These are phyloP conservation scores for Xiphophorus couchianus DNA, from an alignment of 2,113 vertebrate genomes.

Conservation along the genomic window DNA sequence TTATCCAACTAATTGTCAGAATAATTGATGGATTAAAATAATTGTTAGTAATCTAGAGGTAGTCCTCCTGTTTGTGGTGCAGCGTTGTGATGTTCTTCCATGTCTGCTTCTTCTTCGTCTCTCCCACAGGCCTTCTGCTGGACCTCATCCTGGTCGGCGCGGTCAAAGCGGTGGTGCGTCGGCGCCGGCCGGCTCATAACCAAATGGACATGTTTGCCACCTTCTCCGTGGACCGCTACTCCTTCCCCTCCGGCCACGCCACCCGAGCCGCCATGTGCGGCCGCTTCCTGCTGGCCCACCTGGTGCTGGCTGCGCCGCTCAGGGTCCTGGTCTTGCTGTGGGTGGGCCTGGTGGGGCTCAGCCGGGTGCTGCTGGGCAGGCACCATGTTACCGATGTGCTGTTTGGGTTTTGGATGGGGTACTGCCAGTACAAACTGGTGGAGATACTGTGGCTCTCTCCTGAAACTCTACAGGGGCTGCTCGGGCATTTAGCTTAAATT, in stretches of 20 bases:
- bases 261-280: constrained; percentile 93
- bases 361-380: constrained; percentile 92
- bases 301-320: constrained; percentile 91
- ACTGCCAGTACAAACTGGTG: constrained; percentile 90
- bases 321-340: constrained; percentile 91
- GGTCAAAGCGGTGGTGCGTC: constrained; percentile 90
- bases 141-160: constrained; percentile 88
- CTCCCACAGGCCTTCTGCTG: constrained; percentile 85
- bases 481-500: constrained; percentile 77
- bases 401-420: constrained; percentile 93
- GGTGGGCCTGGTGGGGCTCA: constrained; percentile 88
- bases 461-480: constrained; percentile 81
- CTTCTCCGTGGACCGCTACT: constrained; percentile 95
- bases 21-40: too few species aligned
- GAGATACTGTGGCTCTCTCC: constrained; percentile 93
- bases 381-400: constrained; percentile 96
- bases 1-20: too few species aligned
- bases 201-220: constrained; percentile 99
- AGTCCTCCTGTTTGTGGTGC: background rate
- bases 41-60: too few species aligned
- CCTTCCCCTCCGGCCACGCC: constrained; percentile 95
- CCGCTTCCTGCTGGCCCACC: constrained; percentile 91
- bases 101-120: too few species aligned
- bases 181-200: constrained; percentile 91
- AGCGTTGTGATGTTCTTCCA: background rate